Evolutionary conservation across 2,888 invertebrate species (phyloP), one percentile per base, ranked within the genome.

Genomic region (Cheilosia vulpina): DNA sequence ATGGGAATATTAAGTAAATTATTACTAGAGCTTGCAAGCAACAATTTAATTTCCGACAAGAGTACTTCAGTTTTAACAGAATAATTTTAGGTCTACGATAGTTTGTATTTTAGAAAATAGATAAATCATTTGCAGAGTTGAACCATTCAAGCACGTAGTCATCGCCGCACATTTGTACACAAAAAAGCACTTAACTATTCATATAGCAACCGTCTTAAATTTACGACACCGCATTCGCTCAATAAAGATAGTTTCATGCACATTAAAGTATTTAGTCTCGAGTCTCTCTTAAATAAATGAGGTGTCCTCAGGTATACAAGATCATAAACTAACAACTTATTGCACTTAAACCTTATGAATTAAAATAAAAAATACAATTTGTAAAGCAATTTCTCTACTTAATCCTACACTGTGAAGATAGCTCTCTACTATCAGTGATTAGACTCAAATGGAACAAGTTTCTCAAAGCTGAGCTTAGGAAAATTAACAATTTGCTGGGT

Each of bases 111-210:
- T 62, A 45, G 6, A 11, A 5, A 45, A 45, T 52, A 24, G 11
- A 11, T 17, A 60, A 24, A 60, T 27, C 15, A 27, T 5, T 66
- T 53, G 66, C 38, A 53, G 41, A 17, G 24, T 53, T 53, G 13
- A 38, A 34, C n/a, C 34, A 69, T 24, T 13, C 5, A 60, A 50
- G 60, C 60, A 71, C 71, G 50, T 58, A 69, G 55, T 47, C 15
- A 24, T 17, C 43, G 21, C 1, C 13, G 69, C 71, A 71, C 71
- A 58, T 45, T 21, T 38, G 21, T 15, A 13, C 17, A 17, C 11
- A 43, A 55, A 41, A n/a, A 17, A 57, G 15, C 55, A 69, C 55
- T 5, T 45, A 43, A 31, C 15, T 5, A 68, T 7, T 2, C 6
- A 45, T 6, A 21, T 31, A 19, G 45, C 17, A 53, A 31, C 21